A percentile compares a stretch with the other conserved stretches of the same genome.
Evolutionary conservation across 2,888 invertebrate species (phyloP).

Genomic region (Petrolisthes cinctipes): DNA sequence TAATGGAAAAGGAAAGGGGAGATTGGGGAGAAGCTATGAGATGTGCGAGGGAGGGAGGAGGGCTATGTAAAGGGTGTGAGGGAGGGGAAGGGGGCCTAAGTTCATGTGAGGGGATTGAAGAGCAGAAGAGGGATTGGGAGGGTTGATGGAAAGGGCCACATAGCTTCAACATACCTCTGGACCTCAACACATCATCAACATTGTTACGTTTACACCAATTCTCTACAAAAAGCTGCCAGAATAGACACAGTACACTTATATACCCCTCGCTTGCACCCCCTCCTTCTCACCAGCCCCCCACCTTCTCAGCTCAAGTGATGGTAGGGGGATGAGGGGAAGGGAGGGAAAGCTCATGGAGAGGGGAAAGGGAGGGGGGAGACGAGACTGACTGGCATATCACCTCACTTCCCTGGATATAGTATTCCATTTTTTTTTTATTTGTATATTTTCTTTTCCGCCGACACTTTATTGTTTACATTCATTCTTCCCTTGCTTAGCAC

Average conservation of each 20-base stretch:
- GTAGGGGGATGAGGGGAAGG: not conserved
- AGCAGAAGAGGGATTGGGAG: not conserved
- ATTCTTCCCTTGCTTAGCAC: not conserved
- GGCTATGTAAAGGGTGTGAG: not conserved
- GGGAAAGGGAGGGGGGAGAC: constrained; percentile 43
- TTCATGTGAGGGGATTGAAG: not conserved
- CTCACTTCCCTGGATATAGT: not conserved
- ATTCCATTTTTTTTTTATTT: not conserved
- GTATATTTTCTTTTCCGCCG: not conserved
- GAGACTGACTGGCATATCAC: constrained; percentile 32
- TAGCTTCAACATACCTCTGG: constrained; percentile 9
- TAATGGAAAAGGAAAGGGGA: not conserved
- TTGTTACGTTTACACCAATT: not conserved
- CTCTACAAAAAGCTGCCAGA: constrained; percentile 8
- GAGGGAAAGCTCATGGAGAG: constrained; percentile 17
- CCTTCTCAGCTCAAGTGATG: not conserved
- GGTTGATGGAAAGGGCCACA: not conserved
- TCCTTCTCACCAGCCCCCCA: not conserved
- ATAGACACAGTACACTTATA: constrained; percentile 5
- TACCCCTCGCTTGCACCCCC: not conserved
- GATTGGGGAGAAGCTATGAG: too few species aligned
- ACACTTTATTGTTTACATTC: not conserved
- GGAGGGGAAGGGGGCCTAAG: not conserved
- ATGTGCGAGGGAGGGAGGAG: too few species aligned
- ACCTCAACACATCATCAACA: constrained; percentile 6